Evolutionary conservation across 1,140 invertebrate genomes (phyloP).

Genomic region (Capitella teleta): DNA sequence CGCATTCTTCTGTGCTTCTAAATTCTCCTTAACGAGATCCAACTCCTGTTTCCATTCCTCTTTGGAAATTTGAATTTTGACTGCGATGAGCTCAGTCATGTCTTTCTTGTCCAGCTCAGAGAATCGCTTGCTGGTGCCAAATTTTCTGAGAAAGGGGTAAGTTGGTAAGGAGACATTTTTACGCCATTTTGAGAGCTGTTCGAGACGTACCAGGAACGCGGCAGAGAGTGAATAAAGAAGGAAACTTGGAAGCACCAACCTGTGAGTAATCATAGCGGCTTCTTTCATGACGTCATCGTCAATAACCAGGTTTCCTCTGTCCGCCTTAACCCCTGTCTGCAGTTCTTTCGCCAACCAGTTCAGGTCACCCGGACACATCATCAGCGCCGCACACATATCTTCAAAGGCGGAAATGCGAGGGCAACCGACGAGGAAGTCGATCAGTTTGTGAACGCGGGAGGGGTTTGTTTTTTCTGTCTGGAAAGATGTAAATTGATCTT

Average conservation of each 20-base stretch:
- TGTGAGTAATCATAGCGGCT: conserved; percentile 3
- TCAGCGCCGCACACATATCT: too few species aligned
- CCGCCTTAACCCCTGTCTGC: background rate
- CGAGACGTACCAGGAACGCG: background rate
- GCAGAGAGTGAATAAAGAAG: background rate
- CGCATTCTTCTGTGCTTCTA: too few species aligned
- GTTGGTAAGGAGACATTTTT: background rate
- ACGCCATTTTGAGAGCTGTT: background rate
- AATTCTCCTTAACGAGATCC: too few species aligned
- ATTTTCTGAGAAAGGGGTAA: conserved; percentile 1
- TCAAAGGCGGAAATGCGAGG: too few species aligned
- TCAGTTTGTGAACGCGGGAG: too few species aligned
- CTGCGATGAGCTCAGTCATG: conserved; percentile 8
- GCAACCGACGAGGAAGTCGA: too few species aligned
- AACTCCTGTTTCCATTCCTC: conserved; percentile 6
- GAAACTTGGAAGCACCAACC: background rate
- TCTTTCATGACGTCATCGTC: conserved; percentile 3
- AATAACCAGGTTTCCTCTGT: background rate
- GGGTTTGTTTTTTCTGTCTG: too few species aligned
- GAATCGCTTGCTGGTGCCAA: conserved; percentile 9
- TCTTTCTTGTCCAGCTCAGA: conserved; percentile 10
- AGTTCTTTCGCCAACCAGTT: conserved; percentile 1
- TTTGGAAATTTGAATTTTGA: conserved; percentile 7
- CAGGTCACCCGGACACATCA: too few species aligned
- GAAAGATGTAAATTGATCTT: too few species aligned